Base-by-base conservation (phyloP, 2,797 vertebrate species). In the Urophycis tenuis region DNA sequence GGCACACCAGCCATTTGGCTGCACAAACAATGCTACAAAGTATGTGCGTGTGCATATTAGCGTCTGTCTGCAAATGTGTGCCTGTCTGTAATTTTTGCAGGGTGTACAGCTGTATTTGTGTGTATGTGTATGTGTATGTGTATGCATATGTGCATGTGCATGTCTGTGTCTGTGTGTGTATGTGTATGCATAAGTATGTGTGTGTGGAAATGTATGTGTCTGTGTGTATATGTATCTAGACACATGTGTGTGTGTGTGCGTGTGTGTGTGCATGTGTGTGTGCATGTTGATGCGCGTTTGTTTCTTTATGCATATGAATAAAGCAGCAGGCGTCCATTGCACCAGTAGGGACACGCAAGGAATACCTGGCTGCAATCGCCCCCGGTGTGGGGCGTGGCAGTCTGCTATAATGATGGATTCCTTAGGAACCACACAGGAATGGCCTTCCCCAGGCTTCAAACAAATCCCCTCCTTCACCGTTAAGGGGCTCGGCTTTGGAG, bases 281-380 rank as follows among this genome's bases (percentile, higher is more conserved):
- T 67, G 49, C 34, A 33, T 32, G 45, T 67, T 19, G 30, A 29
- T 22, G 25, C 17, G 25, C 41, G 36, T 17, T 3, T 45, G 25
- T 70, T 22, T 32, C 41, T 75, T 30, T 29, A 19, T 31, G 3
- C 75, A 73, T 79, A 81, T 84, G 86, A 78, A 81, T 87, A 82
- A 79, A 79, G 22, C 29, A 72, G 79, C 75, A 80, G 39, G 84
- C 32, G 73, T 73, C 41, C 19, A 2, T 77, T 22, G 74, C 79
- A 80, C 90, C 88, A 89, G 91, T 90, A 86, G 84, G 80, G 90
- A 93, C 91, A 89, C 78, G 91, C 82, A 88, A 22, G 71, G 83
- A 82, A 89, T 93, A 79, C 80, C 89, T 87, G 33, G 32, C 32
- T 67, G n/a, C 10, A 7, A 11, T 11, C 4, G 22, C 53, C 69